Evolutionary conservation across 2,888 invertebrate genomes (phyloP), one percentile per base, ranked within the genome.

Genomic region (Kuschelorhynchus macadamiae): DNA sequence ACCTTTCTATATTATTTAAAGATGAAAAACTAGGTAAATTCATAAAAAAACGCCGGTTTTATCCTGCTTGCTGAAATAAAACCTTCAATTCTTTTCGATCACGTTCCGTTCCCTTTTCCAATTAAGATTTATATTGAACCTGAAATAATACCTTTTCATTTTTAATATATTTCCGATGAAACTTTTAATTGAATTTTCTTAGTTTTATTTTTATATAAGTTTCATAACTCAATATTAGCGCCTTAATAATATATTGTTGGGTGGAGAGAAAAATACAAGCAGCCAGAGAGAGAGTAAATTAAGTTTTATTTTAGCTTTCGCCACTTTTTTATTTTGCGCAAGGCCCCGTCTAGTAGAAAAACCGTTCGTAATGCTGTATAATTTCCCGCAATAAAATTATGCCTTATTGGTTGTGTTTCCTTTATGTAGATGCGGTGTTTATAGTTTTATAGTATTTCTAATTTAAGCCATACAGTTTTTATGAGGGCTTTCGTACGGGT

Each of bases 101-200:
- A 53, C 53, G 52, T 64, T 59, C 47, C 18, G 47, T 59, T 50
- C 47, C 46, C 69, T 55, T 69, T 64, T 69, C 41, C 64, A 69
- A 69, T 69, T 64, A 69, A 69, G 60, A 69, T 65, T 64, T 69
- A 69, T 69, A 69, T 69, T 69, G 64, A 64, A 59, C 60, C 60
- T 60, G 64, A 64, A 69, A 64, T 69, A 69, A 69, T 69, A 69
- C 69, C 60, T 64, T 69, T 69, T 64, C 64, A 65, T 64, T 69
- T 69, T 69, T 64, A 69, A 69, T 64, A 69, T 64, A 69, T 64
- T 57, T 64, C 63, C 64, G 60, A 64, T 69, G 69, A 64, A 69
- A 60, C 30, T 67, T 65, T 61, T 61, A 69, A 69, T 69, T 64
- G 69, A 59, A 64, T 65, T 69, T 60, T 64, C 50, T 62, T 64